phyloP scores from a whole-genome alignment of 2,888 invertebrate species.

The Acleris emargana region DNA sequence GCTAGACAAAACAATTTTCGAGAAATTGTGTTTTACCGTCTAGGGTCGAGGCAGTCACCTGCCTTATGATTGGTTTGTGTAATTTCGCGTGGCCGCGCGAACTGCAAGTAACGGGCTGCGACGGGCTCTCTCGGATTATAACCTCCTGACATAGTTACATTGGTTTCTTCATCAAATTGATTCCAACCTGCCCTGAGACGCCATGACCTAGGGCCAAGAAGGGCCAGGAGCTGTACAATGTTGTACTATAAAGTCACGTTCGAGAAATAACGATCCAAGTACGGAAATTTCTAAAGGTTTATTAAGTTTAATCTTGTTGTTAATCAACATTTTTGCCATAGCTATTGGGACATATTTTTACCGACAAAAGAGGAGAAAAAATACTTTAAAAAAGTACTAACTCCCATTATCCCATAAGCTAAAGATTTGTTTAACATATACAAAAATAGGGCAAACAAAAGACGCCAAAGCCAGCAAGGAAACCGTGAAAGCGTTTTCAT shows the following conservation, averaged over 20 bases:
- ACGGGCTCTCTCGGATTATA: constrained; percentile 64
- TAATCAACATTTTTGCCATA: too few species aligned
- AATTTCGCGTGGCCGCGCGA: constrained; percentile 72
- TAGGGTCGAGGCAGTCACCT: constrained; percentile 28
- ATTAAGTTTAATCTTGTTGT: not conserved
- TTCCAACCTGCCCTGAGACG: constrained; percentile 52
- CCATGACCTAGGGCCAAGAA: constrained; percentile 39
- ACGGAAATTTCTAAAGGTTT: constrained; percentile 38
- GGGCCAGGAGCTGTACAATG: constrained; percentile 23
- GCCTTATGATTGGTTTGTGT: constrained; percentile 69
- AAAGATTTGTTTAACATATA: too few species aligned
- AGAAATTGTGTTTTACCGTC: constrained; percentile 30
- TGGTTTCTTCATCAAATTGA: constrained; percentile 70
- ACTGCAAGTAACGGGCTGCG: constrained; percentile 66
- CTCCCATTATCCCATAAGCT: too few species aligned
- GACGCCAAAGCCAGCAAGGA: too few species aligned
- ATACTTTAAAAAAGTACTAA: too few species aligned
- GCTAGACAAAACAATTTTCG: constrained; percentile 27
- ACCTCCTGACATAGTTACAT: constrained; percentile 75
- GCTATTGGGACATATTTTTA: too few species aligned
- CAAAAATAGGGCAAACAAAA: too few species aligned
- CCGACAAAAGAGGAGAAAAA: too few species aligned
- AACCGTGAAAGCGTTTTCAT: too few species aligned
- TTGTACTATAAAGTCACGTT: constrained; percentile 43
- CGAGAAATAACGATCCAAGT: constrained; percentile 38